Conservation (phyloP, 2,888 invertebrate genomes). For the Palloptera scutellata region DNA sequence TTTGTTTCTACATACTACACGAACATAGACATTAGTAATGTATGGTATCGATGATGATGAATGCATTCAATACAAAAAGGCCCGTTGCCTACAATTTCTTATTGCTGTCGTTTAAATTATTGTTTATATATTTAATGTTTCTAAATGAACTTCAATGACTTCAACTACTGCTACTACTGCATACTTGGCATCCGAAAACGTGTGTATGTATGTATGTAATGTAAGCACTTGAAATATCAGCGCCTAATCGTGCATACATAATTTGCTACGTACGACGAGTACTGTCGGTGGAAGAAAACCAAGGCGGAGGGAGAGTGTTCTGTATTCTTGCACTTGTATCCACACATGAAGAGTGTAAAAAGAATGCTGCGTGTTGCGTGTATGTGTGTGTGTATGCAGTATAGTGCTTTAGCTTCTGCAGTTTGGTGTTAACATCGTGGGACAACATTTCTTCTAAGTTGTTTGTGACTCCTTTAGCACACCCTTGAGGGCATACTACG, state of each 20-base stretch:
- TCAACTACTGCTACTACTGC: too few species aligned
- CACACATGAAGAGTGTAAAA: background rate
- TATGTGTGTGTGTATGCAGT: background rate
- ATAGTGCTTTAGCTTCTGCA: background rate
- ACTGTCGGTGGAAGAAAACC: background rate
- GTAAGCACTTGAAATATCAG: background rate
- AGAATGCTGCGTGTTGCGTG: background rate
- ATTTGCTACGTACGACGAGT: background rate
- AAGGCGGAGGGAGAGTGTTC: background rate
- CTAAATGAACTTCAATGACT: constrained; percentile 31
- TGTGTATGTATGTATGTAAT: background rate
- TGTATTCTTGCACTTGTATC: background rate
- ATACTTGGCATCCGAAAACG: background rate
- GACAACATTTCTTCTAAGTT: constrained; percentile 3
- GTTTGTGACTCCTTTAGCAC: too few species aligned
- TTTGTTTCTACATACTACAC: constrained; percentile 32
- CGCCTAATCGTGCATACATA: background rate
- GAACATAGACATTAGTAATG: background rate
- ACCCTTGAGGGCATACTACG: too few species aligned
- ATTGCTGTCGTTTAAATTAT: constrained; percentile 11
- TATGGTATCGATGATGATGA: too few species aligned
- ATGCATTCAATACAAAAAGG: background rate
- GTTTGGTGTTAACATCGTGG: constrained; percentile 2
- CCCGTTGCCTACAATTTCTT: constrained; percentile 14
- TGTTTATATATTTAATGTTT: constrained; percentile 25